These are phyloP conservation scores for Neogobius melanostomus DNA, from an alignment of 2,113 vertebrate genomes.

Conservation along the genomic window DNA sequence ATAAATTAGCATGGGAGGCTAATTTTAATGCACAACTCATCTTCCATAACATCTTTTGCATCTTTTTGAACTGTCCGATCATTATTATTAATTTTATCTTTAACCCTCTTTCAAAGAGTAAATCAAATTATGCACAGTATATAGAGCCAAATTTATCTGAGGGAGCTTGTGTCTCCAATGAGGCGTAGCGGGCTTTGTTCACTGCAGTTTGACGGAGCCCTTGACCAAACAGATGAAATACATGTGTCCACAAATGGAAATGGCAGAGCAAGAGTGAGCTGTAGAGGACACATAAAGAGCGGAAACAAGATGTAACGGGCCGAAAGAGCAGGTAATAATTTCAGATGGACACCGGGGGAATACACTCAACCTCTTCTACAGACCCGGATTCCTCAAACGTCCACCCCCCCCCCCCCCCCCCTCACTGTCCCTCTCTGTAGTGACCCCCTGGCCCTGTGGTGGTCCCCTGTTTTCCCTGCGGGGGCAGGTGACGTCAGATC, in stretches of 20 bases:
- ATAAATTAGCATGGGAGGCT: too few species aligned
- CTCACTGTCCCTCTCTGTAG: constrained; percentile 15
- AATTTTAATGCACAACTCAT: too few species aligned
- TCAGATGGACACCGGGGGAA: constrained; percentile 80
- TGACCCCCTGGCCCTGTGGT: constrained; percentile 27
- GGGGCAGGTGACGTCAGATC: constrained; percentile 76
- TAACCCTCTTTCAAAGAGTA: background rate
- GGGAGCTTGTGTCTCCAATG: background rate
- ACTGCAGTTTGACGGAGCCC: background rate
- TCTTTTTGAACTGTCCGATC: too few species aligned
- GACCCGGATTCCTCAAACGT: constrained; percentile 75
- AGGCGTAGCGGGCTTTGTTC: constrained; percentile 14
- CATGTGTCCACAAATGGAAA: constrained; percentile 11
- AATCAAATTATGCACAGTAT: constrained; percentile 1
- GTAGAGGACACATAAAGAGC: constrained; percentile 35
- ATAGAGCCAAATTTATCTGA: background rate
- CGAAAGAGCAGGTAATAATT: constrained; percentile 84
- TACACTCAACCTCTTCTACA: constrained; percentile 81
- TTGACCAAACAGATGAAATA: constrained; percentile 16
- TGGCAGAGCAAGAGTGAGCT: constrained; percentile 27
- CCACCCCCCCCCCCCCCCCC: constrained; percentile 47
- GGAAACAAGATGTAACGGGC: constrained; percentile 78
- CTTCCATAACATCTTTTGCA: too few species aligned
- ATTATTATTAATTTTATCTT: background rate
- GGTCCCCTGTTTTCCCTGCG: constrained; percentile 54